phyloP scores from a whole-genome alignment of 2,797 vertebrate genomes.

The Ceyx erithaca region DNA sequence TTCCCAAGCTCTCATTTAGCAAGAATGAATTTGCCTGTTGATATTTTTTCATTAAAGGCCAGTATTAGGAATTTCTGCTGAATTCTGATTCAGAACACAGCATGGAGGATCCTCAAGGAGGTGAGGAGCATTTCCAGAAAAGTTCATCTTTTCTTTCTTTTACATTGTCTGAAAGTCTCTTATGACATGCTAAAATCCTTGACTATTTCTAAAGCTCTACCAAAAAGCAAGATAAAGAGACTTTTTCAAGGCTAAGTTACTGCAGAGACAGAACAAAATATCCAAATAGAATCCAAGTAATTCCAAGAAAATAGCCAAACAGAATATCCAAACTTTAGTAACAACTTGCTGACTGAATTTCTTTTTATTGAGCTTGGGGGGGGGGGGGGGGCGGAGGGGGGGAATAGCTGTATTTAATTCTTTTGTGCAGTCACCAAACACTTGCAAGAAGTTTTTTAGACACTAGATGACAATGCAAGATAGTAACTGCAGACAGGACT shows the following conservation, averaged over 20 bases:
- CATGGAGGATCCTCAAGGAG: not conserved
- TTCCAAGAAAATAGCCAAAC: no score
- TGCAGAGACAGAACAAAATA: not conserved
- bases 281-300: not conserved
- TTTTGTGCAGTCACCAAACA: not conserved
- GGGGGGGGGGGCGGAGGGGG: no score
- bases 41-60: not conserved
- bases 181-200: not conserved
- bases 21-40: not conserved
- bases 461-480: constrained; percentile 48
- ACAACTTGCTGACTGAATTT: not conserved
- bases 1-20: not conserved
- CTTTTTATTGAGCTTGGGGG: not conserved
- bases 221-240: not conserved
- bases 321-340: not conserved
- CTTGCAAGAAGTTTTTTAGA: constrained; percentile 9
- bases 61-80: not conserved
- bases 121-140: not conserved
- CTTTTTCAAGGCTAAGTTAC: not conserved
- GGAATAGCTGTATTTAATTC: not conserved
- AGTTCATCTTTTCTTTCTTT: not conserved
- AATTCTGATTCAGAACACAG: not conserved
- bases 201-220: not conserved
- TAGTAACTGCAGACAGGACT: not conserved
- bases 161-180: not conserved